phyloP scores from a whole-genome alignment of 2,797 vertebrate genomes.

The Florisuga fusca region DNA sequence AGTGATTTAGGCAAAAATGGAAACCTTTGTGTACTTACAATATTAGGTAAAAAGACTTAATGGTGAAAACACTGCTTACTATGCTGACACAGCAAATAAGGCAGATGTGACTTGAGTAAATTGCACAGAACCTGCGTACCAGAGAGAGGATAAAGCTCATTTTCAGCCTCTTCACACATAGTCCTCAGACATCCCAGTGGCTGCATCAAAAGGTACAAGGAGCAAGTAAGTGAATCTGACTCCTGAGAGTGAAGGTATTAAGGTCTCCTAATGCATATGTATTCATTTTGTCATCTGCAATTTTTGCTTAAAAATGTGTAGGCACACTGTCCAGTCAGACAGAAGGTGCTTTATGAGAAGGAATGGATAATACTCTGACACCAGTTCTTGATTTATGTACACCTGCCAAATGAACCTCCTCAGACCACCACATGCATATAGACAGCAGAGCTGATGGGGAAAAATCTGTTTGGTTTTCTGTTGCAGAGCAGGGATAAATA shows the following conservation, averaged over 20 bases:
- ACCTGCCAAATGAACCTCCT: neutral
- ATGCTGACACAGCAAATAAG: neutral
- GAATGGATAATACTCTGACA: neutral
- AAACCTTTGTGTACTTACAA: neutral
- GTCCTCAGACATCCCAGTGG: rapidly evolving
- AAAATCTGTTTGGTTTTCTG: neutral
- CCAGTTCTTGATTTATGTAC: neutral
- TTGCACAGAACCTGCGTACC: neutral
- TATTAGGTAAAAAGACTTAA: neutral
- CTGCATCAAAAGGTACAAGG: neutral
- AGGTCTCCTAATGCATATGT: neutral
- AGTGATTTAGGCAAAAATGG: neutral
- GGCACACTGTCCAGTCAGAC: neutral
- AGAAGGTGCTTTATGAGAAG: neutral
- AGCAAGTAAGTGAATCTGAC: neutral
- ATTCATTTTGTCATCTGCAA: neutral
- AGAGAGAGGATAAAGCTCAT: neutral
- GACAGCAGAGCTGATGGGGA: neutral
- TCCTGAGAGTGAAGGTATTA: neutral
- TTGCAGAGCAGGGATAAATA: neutral
- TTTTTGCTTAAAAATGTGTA: neutral
- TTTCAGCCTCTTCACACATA: neutral
- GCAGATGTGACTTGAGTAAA: neutral
- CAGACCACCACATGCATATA: neutral
- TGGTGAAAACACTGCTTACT: neutral